Conservation (phyloP, 2,888 invertebrate genomes). For the Hyppa rectilinea region DNA sequence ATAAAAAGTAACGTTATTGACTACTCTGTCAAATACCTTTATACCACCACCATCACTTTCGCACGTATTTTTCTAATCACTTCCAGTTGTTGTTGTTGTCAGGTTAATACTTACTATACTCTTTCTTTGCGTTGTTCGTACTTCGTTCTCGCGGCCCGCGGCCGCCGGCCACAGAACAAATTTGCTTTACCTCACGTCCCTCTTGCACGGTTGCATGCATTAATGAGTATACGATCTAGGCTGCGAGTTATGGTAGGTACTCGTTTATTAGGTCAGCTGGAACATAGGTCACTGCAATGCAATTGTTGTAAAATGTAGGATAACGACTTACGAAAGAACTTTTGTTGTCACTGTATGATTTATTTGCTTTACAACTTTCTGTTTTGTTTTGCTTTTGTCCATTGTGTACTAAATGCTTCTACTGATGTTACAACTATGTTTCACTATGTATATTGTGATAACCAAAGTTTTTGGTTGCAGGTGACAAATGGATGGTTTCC, state of each 20-base stretch:
- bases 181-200: no score
- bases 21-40: no score
- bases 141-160: no score
- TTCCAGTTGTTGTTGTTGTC: no score
- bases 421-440: no score
- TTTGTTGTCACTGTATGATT: not conserved
- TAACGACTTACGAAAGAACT: not conserved
- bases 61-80: no score
- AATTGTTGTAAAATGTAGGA: slow-evolving; percentile 8
- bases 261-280: slow-evolving; percentile 29
- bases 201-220: slow-evolving; percentile 32
- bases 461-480: slow-evolving; percentile 84
- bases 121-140: no score
- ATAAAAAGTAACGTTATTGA: no score
- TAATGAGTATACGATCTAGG: slow-evolving; percentile 29
- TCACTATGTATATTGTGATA: slow-evolving; percentile 9
- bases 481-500: slow-evolving; percentile 97
- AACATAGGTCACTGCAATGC: not conserved
- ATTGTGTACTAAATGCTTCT: not conserved
- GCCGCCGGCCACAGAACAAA: no score
- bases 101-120: no score
- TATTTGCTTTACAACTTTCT: slow-evolving; percentile 8
- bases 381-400: not conserved
- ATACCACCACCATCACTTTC: no score
- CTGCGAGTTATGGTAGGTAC: slow-evolving; percentile 21